These are phyloP conservation scores for Capricornis sumatraensis DNA, from an alignment of 2,113 vertebrate species.

Conservation along the genomic window DNA sequence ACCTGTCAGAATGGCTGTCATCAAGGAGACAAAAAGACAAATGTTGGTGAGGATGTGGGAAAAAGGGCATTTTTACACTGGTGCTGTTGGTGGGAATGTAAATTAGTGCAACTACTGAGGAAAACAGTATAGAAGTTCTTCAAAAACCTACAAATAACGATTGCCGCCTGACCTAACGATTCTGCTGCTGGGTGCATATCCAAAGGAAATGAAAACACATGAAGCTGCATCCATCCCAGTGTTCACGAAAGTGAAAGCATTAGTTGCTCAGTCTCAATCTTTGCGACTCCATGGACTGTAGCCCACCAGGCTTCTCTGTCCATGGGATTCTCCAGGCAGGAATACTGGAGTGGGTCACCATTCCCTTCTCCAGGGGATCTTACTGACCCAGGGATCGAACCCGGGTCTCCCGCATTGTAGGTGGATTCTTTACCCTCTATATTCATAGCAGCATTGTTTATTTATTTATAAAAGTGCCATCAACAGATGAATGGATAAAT, in stretches of 20 bases:
- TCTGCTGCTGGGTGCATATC: background rate
- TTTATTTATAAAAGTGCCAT: background rate
- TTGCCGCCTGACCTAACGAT: background rate
- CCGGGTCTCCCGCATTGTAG: background rate
- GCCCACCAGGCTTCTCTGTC: background rate
- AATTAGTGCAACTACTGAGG: background rate
- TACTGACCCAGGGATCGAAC: background rate
- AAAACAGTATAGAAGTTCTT: background rate
- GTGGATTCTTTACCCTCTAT: background rate
- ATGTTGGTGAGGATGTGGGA: background rate
- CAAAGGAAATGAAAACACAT: background rate
- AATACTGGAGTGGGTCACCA: background rate
- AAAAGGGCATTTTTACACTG: background rate
- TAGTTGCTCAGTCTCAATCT: background rate
- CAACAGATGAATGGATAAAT: background rate
- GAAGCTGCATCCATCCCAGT: background rate
- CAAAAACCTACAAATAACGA: background rate
- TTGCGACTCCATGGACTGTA: background rate
- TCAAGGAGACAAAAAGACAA: background rate
- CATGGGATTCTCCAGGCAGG: background rate
- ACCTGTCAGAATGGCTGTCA: background rate
- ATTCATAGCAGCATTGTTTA: background rate
- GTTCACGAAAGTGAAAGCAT: background rate
- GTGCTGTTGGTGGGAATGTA: background rate
- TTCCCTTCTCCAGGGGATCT: background rate